Conservation (phyloP, 2,113 vertebrate species). For the Australoheros scitulus region DNA sequence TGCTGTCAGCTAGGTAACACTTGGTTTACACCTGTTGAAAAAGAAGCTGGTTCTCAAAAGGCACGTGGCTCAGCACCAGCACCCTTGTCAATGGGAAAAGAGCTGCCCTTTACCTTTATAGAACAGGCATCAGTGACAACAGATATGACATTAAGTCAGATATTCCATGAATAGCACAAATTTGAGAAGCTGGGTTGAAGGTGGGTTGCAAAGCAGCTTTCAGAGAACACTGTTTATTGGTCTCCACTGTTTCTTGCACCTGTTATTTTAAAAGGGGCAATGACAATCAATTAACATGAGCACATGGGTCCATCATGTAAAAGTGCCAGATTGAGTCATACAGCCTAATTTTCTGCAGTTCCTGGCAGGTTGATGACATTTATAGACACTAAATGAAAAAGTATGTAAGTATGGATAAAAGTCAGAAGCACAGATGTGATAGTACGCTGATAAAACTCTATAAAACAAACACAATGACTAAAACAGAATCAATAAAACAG, state of each 20-base stretch:
- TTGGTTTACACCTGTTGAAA: background rate
- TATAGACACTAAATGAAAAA: background rate
- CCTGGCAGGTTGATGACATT: background rate
- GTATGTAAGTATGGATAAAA: background rate
- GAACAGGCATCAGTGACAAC: background rate
- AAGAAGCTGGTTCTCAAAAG: background rate
- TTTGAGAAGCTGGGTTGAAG: background rate
- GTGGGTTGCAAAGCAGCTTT: background rate
- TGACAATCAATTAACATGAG: too few relatives aligned
- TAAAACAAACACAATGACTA: background rate
- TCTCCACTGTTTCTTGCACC: background rate
- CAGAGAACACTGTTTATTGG: background rate
- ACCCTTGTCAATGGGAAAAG: background rate
- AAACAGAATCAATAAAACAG: background rate
- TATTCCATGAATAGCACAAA: background rate
- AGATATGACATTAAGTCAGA: background rate
- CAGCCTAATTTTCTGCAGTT: too few relatives aligned
- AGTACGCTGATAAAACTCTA: background rate
- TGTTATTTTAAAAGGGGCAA: background rate
- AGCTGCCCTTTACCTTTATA: background rate
- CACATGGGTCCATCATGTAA: too few relatives aligned
- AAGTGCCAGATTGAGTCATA: background rate
- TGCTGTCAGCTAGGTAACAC: background rate
- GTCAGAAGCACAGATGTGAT: background rate
- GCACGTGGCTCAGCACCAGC: background rate